Evolutionary conservation across 2,797 vertebrate genomes (phyloP).

Genomic region (Potorous gilbertii): DNA sequence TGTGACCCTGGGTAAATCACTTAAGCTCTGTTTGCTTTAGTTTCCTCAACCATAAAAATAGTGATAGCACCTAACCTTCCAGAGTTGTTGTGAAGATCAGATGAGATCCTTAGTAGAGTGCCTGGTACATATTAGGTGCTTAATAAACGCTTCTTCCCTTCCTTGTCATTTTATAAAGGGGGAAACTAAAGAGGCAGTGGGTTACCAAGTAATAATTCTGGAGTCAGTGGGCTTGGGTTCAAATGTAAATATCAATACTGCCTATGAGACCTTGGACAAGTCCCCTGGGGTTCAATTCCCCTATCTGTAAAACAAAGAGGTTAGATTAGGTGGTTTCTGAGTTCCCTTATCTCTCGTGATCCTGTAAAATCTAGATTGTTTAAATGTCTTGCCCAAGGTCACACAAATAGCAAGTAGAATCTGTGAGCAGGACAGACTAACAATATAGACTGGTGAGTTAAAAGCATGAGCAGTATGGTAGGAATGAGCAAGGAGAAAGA

Average conservation of each 20-base stretch:
- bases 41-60: neutral
- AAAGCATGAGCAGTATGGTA: too few relatives aligned
- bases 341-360: neutral
- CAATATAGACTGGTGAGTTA: neutral
- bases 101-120: neutral
- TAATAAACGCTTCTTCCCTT: neutral
- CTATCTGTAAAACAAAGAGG: neutral
- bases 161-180: neutral
- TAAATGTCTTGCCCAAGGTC: neutral
- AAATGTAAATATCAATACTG: neutral
- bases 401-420: neutral
- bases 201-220: neutral
- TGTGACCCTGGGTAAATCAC: neutral
- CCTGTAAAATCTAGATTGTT: neutral
- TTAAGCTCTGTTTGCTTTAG: neutral
- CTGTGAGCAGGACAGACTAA: neutral
- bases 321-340: neutral
- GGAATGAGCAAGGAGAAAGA: neutral
- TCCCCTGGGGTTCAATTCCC: neutral
- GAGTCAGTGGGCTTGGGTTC: neutral
- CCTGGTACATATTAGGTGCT: neutral
- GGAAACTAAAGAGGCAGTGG: neutral
- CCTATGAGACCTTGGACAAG: neutral
- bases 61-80: neutral
- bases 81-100: neutral